Percentiles rank a stretch among this genome's conserved stretches.
phyloP scores from a whole-genome alignment of 2,888 invertebrate genomes.

The Dorcus parallelipipedus region DNA sequence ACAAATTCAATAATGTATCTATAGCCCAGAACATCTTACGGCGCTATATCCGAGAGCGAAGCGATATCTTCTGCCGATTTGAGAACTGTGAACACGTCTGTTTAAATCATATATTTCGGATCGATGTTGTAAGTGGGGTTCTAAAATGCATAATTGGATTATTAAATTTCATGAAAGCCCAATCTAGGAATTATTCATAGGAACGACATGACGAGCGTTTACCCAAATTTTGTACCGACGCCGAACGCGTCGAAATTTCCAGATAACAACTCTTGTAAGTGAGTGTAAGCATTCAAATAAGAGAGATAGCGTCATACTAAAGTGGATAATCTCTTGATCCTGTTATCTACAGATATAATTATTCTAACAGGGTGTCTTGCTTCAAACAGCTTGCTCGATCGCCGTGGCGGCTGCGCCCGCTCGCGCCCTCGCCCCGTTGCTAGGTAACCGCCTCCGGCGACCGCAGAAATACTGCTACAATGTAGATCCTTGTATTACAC shows the following conservation, averaged over 20 bases:
- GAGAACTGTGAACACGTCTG: constrained; percentile 44
- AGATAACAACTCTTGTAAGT: constrained; percentile 29
- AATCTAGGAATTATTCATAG: constrained; percentile 39
- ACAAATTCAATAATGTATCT: constrained; percentile 51
- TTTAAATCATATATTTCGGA: constrained; percentile 34
- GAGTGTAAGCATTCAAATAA: constrained; percentile 35
- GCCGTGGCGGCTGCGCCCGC: constrained; percentile 37
- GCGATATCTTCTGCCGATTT: constrained; percentile 27
- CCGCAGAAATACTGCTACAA: constrained; percentile 51
- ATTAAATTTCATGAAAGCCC: constrained; percentile 12
- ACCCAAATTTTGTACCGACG: constrained; percentile 9
- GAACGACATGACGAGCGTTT: constrained; percentile 15
- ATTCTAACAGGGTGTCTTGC: constrained; percentile 52
- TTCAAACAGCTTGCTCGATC: constrained; percentile 51
- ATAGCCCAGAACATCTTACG: constrained; percentile 34
- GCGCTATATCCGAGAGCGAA: constrained; percentile 17
- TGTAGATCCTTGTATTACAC: constrained; percentile 51
- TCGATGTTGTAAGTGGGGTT: constrained; percentile 13
- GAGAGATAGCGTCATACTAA: constrained; percentile 47
- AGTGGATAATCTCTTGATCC: constrained; percentile 52
- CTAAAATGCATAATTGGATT: constrained; percentile 15
- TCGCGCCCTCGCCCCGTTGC: constrained; percentile 40
- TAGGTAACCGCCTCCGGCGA: constrained; percentile 48
- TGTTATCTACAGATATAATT: constrained; percentile 51
- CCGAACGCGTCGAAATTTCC: constrained; percentile 35